A percentile compares a stretch with the other conserved stretches of the same genome.
These are phyloP conservation scores for Rhopilema esculentum DNA, from an alignment of 30 jellyfish, hydroid and myxozoan species.

Conservation along the genomic window DNA sequence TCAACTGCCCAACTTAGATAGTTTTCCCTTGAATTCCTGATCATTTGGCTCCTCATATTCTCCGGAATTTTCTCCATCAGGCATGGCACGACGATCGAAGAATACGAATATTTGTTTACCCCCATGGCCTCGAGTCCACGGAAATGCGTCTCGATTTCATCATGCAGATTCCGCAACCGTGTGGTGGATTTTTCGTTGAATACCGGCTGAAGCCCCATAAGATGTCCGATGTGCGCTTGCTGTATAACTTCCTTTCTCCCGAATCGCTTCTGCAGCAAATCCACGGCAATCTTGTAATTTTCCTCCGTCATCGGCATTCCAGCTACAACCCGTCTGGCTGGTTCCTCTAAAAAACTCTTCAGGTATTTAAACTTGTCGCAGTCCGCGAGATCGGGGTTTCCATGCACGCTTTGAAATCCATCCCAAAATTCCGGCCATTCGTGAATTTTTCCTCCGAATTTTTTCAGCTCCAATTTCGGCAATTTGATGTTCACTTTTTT, in stretches of 20 bases:
- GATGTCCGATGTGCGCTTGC: conserved; percentile 51
- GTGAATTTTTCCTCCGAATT: conserved; percentile 24
- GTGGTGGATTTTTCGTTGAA: conserved; percentile 28
- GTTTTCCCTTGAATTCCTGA: not conserved
- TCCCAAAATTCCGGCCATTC: conserved; percentile 63
- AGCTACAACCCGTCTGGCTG: conserved; percentile 59
- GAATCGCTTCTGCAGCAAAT: conserved; percentile 19
- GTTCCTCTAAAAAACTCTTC: conserved; percentile 40
- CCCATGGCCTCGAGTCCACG: conserved; percentile 66
- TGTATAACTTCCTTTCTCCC: conserved; percentile 42
- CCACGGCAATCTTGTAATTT: conserved; percentile 40
- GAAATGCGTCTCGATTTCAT: conserved; percentile 53
- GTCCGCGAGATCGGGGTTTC: conserved; percentile 28
- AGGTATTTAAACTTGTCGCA: conserved; percentile 45
- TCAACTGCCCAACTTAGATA: conserved; percentile 22
- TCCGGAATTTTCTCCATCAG: conserved; percentile 58
- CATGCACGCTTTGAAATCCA: conserved; percentile 47
- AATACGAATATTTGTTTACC: conserved; percentile 35
- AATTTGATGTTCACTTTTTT: not conserved
- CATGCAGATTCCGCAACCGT: conserved; percentile 45
- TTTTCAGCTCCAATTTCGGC: conserved; percentile 25
- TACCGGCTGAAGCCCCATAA: conserved; percentile 39
- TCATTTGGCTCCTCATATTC: conserved; percentile 11
- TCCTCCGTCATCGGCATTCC: conserved; percentile 57
- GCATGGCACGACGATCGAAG: conserved; percentile 34